Evolutionary conservation across 1,140 invertebrate species (phyloP).

Genomic region (Leptonema lineaticorne): DNA sequence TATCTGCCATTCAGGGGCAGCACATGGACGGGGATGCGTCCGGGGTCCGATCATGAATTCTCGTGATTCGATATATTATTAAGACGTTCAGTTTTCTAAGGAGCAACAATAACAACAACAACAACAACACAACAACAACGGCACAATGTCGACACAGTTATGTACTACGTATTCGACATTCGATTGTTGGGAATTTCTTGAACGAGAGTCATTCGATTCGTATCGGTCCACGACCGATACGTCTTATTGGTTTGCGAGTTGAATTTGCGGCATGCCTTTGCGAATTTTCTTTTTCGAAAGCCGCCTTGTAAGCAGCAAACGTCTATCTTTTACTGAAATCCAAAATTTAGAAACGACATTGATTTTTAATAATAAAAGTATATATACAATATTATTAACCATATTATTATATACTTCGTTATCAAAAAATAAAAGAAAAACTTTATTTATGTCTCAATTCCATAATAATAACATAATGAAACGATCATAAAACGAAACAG

Average conservation of each 20-base stretch:
- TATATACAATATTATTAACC: too few relatives aligned
- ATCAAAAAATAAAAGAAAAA: too few relatives aligned
- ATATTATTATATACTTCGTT: too few relatives aligned
- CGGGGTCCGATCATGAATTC: neutral
- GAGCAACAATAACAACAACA: neutral
- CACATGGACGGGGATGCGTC: neutral
- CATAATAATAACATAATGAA: too few relatives aligned
- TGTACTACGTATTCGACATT: conserved; percentile 15
- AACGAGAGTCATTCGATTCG: neutral
- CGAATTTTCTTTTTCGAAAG: neutral
- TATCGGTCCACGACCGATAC: conserved; percentile 3
- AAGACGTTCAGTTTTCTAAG: neutral
- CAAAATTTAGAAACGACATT: too few relatives aligned
- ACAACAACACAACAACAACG: neutral
- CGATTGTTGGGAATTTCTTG: conserved; percentile 16
- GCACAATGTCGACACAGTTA: conserved; percentile 7
- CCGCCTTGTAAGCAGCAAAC: too few relatives aligned
- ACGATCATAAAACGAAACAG: too few relatives aligned
- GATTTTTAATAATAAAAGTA: too few relatives aligned
- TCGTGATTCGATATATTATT: conserved; percentile 1
- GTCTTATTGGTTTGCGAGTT: neutral
- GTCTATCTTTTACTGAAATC: too few relatives aligned
- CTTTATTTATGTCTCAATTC: too few relatives aligned
- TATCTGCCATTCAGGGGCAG: neutral
- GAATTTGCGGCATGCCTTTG: neutral